Percentiles rank a stretch among this genome's conserved stretches.
Evolutionary conservation across 2,797 vertebrate genomes (phyloP).

Genomic region (Pelodytes ibericus): DNA sequence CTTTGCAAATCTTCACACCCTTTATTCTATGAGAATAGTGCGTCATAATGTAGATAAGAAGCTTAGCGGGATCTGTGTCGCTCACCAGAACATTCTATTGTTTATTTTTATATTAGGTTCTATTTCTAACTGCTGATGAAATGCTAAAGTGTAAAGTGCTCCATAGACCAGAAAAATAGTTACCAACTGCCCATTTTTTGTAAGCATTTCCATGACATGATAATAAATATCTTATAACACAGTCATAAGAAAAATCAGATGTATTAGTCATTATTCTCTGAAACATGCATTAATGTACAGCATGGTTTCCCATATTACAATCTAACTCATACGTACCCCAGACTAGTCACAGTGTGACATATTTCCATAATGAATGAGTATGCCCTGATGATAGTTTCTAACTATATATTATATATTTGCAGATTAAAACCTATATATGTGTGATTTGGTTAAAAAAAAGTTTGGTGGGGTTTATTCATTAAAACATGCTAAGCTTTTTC

Average conservation of each 20-base stretch:
- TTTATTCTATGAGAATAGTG: constrained; percentile 26
- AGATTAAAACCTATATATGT: too few species aligned
- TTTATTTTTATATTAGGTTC: constrained; percentile 25
- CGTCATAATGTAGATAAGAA: constrained; percentile 31
- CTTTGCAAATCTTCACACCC: constrained; percentile 17
- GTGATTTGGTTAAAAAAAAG: too few species aligned
- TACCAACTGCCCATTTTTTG: constrained; percentile 27
- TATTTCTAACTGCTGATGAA: constrained; percentile 29
- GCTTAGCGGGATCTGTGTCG: constrained; percentile 41
- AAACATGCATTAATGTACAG: constrained; percentile 40
- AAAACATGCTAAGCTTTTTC: too few species aligned
- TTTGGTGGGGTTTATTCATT: too few species aligned
- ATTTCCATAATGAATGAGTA: too few species aligned
- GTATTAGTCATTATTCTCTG: constrained; percentile 35
- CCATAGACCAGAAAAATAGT: constrained; percentile 11
- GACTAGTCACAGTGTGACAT: too few species aligned
- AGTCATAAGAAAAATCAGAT: constrained; percentile 22
- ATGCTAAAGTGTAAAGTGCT: constrained; percentile 12
- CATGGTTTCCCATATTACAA: constrained; percentile 16
- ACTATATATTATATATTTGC: too few species aligned
- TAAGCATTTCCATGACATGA: constrained; percentile 24
- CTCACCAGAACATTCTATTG: constrained; percentile 38
- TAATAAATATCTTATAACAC: constrained; percentile 5
- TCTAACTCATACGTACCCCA: too few species aligned
- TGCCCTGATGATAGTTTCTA: too few species aligned